Base-by-base conservation (phyloP, 2,888 invertebrate species). In the Pristionchus arcanus region DNA sequence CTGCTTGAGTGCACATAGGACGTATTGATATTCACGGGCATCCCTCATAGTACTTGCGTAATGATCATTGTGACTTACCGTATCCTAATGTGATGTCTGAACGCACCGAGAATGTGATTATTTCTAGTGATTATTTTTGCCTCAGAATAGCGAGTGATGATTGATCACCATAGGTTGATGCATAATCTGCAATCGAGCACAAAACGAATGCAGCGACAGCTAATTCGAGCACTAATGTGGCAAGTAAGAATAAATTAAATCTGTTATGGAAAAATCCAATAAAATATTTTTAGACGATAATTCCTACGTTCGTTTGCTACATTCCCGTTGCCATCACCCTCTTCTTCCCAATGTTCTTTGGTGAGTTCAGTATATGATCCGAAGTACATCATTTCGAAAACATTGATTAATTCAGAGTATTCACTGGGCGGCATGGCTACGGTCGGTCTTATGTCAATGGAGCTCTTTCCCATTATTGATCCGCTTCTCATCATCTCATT, bases 401-500 rank as follows among this genome's bases (percentile, higher is more conserved):
- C n/a, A 15, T 13, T 9, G 31, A 31, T 2, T 68, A 11, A 28
- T 68, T 68, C 11, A 68, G 68, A 68, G 11, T 9, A 19, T 31
- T 28, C 31, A 13, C 68, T 68, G 31, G 68, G 68, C 9, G 19
- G 28, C 1, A 19, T 13, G 68, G 68, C 19, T 19, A 68, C 68
- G 68, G 2, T 68, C 68, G 68, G 68, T 31, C 31, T 68, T 2
- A 68, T 68, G 31, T 68, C 68, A 28, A 68, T 68, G 68, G 19
- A 68, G 31, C 31, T 68, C 5, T 68, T 68, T 31, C 68, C 68
- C 68, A 68, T 68, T 31, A 68, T 68, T 31, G 68, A 68, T 68
- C 68, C 68, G 9, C 68, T 68, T 16, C 28, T 68, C 31, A 68
- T 68, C 13, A 9, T 68, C 2, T 68, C 19, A 28, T 68, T 68